Base-by-base conservation (phyloP, 1,140 invertebrate genomes). In the Leguminivora glycinivorella region DNA sequence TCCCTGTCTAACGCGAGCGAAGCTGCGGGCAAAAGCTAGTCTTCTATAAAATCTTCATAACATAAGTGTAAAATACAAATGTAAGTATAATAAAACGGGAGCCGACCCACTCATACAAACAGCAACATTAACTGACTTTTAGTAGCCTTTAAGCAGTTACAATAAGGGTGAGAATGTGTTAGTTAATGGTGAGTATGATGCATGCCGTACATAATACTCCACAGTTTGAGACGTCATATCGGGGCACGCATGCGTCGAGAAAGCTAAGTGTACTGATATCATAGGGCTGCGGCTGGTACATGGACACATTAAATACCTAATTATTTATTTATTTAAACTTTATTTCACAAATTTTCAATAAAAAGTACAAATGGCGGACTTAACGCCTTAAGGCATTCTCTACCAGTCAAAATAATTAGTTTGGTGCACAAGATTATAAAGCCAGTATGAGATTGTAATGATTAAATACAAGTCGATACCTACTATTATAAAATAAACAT, bases 241-340 rank as follows among this genome's bases (percentile, higher is more conserved):
- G 26, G 58, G 17, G 25, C 58, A 63, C 26, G 58, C 58, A 63
- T 63, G 26, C 58, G 5, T 31, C 58, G 26, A 34, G 58, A 63
- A 63, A 63, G 58, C 29, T 63, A 63, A 63, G 58, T 63, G 58
- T 63, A 29, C 17, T 7, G 58, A 63, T 63, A 63, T 2, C 1
- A 7, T 34, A 63, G 58, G 58, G 58, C 5, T 63, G 58, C 1
- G 26, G 6, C 19, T 29, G 1, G 58, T 1, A 17, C 5, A 7
- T 60, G 2, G n/a, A n/a, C n/a, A n/a, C n/a, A n/a, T n/a, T n/a
- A n/a, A n/a, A n/a, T n/a, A n/a, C n/a, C n/a, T n/a, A n/a, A n/a
- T n/a, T n/a, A n/a, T n/a, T n/a, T n/a, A n/a, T n/a, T n/a, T n/a
- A n/a, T n/a, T n/a, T n/a, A n/a, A n/a, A n/a, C n/a, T n/a, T n/a